Evolutionary conservation across 2,888 invertebrate species (phyloP), one percentile per base, ranked within the genome.

Genomic region (Suillia variegata): DNA sequence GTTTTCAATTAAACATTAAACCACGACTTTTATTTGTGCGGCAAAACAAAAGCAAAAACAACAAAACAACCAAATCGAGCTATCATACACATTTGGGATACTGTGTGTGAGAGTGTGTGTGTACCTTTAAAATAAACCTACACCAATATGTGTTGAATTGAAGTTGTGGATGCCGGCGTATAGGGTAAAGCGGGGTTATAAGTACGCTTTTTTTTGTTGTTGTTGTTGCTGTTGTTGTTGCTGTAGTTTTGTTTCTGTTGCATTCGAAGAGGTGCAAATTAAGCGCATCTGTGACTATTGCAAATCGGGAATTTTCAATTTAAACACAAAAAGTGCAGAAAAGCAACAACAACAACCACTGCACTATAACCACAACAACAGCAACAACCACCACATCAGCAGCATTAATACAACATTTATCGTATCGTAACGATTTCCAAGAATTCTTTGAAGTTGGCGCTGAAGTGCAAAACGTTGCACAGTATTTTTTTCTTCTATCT

Each of bases 231-330:
- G 5, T 26, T 26, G 26, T n/a, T n/a, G n/a, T n/a, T 26, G 26
- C 26, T 26, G 5, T 26, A 48, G 52, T 53, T 24, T 58, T 61
- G 60, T 63, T 70, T 59, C 63, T 64, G 65, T 71, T 72, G 71
- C 70, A 67, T 72, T 70, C 69, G 73, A 69, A 72, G 72, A 74
- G 72, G 73, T 74, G 74, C 74, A 73, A 73, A 73, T 73, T 74
- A 73, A 73, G 74, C 74, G 72, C 73, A 74, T 74, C 72, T 73
- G 72, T 73, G 72, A 72, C 72, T 73, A 74, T 73, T 73, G 73
- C 74, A 73, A 73, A 73, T 73, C 74, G 72, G 72, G 74, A 73
- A 74, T 73, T 73, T 74, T 73, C 74, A 72, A 72, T 72, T 72
- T 72, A 72, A 72, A 72, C 72, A 72, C 72, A 24, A 49, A 49